phyloP scores from a whole-genome alignment of 1,140 invertebrate species.

The Chrysoperla carnea region DNA sequence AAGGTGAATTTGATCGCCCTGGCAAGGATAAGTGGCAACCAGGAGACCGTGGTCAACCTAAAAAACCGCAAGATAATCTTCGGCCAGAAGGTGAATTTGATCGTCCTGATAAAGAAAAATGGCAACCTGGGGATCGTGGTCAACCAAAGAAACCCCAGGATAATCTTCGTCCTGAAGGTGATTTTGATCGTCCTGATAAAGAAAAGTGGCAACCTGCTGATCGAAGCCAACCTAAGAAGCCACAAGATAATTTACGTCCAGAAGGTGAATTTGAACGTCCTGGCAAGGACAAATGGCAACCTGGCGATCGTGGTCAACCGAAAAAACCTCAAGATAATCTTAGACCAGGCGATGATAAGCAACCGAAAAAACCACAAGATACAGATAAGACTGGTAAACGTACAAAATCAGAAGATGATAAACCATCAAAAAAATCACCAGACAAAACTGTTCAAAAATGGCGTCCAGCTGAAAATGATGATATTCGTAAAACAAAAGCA shows the following conservation, averaged over 20 bases:
- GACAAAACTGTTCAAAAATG: slow-evolving; percentile 12
- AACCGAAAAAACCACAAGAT: slow-evolving; percentile 26
- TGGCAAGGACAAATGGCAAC: slow-evolving; percentile 18
- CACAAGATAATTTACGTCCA: slow-evolving; percentile 30
- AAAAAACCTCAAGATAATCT: slow-evolving; percentile 25
- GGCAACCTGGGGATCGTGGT: slow-evolving; percentile 22
- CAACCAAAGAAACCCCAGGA: slow-evolving; percentile 22
- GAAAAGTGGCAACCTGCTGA: slow-evolving; percentile 29
- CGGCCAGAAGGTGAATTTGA: slow-evolving; percentile 29
- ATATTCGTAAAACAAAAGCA: slow-evolving; percentile 17
- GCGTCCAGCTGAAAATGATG: slow-evolving; percentile 22
- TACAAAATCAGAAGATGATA: slow-evolving; percentile 16
- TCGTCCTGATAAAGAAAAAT: slow-evolving; percentile 19
- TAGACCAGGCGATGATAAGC: slow-evolving; percentile 24
- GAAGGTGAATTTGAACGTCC: slow-evolving; percentile 28
- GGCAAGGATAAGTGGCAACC: slow-evolving; percentile 19
- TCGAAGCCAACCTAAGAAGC: slow-evolving; percentile 26
- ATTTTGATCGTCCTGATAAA: slow-evolving; percentile 27
- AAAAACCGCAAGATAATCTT: slow-evolving; percentile 30
- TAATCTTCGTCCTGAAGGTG: slow-evolving; percentile 30
- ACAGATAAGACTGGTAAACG: slow-evolving; percentile 31
- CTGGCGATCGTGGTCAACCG: slow-evolving; percentile 18
- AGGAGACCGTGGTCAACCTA: slow-evolving; percentile 22
- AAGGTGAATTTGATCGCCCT: slow-evolving; percentile 33
- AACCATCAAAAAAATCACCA: slow-evolving; percentile 20